Percentiles rank a stretch among this genome's conserved stretches.
These are phyloP conservation scores for Tylochromis polylepis DNA, from an alignment of 2,113 vertebrate genomes.

Conservation along the genomic window DNA sequence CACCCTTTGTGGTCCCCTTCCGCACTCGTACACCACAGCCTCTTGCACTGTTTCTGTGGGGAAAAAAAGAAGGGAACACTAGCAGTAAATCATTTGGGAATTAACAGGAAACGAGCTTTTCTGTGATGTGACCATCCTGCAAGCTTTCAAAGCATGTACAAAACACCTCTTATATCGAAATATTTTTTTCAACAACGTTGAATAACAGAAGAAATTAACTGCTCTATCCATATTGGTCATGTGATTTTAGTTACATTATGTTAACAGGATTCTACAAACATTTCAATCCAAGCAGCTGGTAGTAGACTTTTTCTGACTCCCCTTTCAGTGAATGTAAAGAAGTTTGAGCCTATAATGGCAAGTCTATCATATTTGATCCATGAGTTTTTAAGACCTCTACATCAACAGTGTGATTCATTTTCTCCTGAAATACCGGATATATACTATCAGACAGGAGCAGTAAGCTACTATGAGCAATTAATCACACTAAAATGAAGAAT, in stretches of 20 bases:
- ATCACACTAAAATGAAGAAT: background rate
- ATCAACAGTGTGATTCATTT: background rate
- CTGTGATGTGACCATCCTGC: background rate
- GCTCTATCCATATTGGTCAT: background rate
- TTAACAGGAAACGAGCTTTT: background rate
- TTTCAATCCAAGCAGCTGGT: background rate
- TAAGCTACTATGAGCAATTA: background rate
- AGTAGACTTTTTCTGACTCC: background rate
- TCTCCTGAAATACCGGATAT: background rate
- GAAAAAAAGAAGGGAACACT: background rate
- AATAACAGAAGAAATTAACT: background rate
- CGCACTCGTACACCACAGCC: constrained; percentile 91
- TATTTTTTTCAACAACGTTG: background rate
- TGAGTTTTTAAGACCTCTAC: background rate
- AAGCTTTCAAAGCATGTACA: background rate
- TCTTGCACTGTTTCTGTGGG: constrained; percentile 88
- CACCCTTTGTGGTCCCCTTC: constrained; percentile 90
- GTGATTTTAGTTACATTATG: background rate
- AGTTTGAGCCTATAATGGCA: background rate
- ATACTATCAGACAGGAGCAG: background rate
- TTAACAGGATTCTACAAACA: background rate
- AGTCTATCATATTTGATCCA: background rate
- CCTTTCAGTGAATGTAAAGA: background rate
- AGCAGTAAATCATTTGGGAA: background rate
- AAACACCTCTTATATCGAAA: background rate